Conservation (phyloP, 2,797 vertebrate genomes). For the Prunella strophiata region DNA sequence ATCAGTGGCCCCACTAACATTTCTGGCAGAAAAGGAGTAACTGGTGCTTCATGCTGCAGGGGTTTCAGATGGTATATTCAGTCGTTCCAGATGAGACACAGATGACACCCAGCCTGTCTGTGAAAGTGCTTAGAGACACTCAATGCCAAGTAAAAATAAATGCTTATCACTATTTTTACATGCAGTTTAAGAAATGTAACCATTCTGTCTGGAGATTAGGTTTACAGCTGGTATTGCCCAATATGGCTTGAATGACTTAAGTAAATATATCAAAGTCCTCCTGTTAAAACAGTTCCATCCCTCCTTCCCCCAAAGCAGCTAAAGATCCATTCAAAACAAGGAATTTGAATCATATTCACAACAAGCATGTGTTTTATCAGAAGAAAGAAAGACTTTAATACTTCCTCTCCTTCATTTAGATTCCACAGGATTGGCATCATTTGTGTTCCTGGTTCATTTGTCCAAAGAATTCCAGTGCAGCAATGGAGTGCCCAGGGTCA, state of each 20-base stretch:
- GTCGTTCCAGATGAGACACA: slow-evolving; percentile 3
- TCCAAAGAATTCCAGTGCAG: background rate
- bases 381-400: background rate
- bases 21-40: slow-evolving; percentile 22
- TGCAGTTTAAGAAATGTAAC: background rate
- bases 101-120: background rate
- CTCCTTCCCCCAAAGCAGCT: background rate
- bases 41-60: slow-evolving; percentile 5
- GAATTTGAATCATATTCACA: background rate
- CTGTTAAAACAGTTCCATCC: background rate
- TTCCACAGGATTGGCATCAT: background rate
- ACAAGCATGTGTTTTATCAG: background rate
- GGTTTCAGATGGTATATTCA: slow-evolving; percentile 12
- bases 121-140: background rate
- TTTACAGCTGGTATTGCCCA: background rate
- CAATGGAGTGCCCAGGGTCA: background rate
- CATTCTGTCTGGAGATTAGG: background rate
- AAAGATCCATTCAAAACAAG: background rate
- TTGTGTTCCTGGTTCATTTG: background rate
- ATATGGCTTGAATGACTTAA: background rate
- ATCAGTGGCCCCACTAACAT: background rate
- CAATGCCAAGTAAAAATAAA: background rate
- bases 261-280: background rate
- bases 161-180: background rate
- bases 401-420: background rate